Conservation (phyloP, 2,113 vertebrate genomes). For the Prolemur simus region DNA sequence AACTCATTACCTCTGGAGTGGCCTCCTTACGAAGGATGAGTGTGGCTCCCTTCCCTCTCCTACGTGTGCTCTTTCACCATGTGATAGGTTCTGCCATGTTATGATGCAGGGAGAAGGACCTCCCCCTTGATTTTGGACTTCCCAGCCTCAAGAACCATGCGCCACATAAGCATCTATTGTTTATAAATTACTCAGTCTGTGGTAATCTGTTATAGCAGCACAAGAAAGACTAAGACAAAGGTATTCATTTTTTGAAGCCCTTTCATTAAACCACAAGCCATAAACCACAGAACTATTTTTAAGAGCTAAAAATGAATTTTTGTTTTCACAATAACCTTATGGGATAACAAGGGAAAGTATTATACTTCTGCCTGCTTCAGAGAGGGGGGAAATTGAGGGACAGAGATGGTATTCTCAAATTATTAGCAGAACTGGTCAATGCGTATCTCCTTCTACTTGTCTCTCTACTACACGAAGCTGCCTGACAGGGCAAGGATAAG, state of each 20-base stretch:
- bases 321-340: conserved; percentile 1
- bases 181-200: not conserved
- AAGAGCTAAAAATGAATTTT: conserved; percentile 17
- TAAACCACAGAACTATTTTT: conserved; percentile 1
- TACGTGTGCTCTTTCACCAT: not conserved
- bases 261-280: conserved; percentile 6
- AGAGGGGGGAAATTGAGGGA: not conserved
- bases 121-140: not conserved
- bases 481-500: not conserved
- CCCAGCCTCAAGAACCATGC: not conserved
- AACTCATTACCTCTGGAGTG: not conserved
- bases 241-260: not conserved
- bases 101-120: not conserved
- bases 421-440: not conserved
- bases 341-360: not conserved
- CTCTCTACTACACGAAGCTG: not conserved
- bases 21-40: not conserved
- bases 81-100: not conserved
- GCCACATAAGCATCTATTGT: not conserved
- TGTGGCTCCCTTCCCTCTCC: not conserved
- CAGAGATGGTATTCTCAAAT: not conserved
- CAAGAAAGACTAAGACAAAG: not conserved
- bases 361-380: not conserved
- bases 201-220: not conserved
- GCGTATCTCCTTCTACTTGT: not conserved